Percentiles rank a stretch among this genome's conserved stretches.
Conservation (phyloP, 1,140 invertebrate genomes). For the Dreissena polymorpha region DNA sequence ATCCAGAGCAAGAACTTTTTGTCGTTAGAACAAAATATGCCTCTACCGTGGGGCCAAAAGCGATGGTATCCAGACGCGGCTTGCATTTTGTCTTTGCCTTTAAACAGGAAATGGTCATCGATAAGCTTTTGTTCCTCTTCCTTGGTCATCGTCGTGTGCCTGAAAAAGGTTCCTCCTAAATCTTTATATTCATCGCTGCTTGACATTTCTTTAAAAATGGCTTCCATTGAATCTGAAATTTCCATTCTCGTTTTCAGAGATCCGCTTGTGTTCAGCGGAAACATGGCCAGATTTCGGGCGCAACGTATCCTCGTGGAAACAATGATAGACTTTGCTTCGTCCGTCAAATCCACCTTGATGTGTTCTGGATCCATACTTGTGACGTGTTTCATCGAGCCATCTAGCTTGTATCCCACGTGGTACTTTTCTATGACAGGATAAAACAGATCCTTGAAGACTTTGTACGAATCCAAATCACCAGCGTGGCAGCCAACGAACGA, state of each 20-base stretch:
- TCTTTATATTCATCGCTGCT: neutral
- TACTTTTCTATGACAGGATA: slow-evolving; percentile 30
- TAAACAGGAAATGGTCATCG: slow-evolving; percentile 38
- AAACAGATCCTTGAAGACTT: slow-evolving; percentile 23
- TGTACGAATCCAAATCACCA: slow-evolving; percentile 26
- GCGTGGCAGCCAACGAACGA: slow-evolving; percentile 26
- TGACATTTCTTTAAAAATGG: neutral
- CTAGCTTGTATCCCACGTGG: slow-evolving; percentile 14
- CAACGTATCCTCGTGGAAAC: slow-evolving; percentile 20
- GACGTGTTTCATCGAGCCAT: slow-evolving; percentile 3
- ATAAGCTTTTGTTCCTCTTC: slow-evolving; percentile 23
- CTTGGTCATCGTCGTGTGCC: slow-evolving; percentile 11
- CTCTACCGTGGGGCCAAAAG: slow-evolving; percentile 95
- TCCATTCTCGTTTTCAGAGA: neutral
- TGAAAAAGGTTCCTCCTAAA: slow-evolving; percentile 10
- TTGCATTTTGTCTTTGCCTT: slow-evolving; percentile 28
- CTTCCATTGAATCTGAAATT: neutral
- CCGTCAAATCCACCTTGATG: neutral
- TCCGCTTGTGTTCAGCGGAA: slow-evolving; percentile 5
- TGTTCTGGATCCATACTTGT: neutral
- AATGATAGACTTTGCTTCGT: neutral
- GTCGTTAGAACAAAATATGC: slow-evolving; percentile 95
- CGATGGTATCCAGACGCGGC: slow-evolving; percentile 24
- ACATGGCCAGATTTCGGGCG: slow-evolving; percentile 18
- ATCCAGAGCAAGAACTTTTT: slow-evolving; percentile 99